Base-by-base conservation (phyloP, 2,888 invertebrate genomes). In the Ochropleura leucogaster region DNA sequence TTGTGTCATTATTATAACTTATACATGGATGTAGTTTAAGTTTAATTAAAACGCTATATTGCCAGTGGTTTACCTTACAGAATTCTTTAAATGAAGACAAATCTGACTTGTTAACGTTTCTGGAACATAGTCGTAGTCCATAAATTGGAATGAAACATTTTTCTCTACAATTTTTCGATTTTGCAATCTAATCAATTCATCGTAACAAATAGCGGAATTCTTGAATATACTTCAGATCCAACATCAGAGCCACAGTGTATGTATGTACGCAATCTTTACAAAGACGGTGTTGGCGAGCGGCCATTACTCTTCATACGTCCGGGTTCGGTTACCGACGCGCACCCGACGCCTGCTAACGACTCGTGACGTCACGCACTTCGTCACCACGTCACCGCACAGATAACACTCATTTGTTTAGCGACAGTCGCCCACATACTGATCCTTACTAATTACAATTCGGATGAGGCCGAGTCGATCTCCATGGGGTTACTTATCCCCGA, bases 221-320 rank as follows among this genome's bases (percentile, higher is more conserved):
- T 49, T 49, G 49, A 16, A 49, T 16, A 6, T 14, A 49, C 49
- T 16, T 14, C 14, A 49, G 14, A 16, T 49, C 16, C 30, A 30
- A 30, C 30, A 30, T 30, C 30, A 30, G 3, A 30, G 30, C 30
- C 3, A 30, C 30, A 30, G 30, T 30, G 30, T 30, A 49, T 14
- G 30, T 42, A 57, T 12, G 30, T 20, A 42, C 30, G 30, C 42
- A 68, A 69, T 59, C 70, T 65, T 63, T 72, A 51, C 64, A 42
- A 67, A 71, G 70, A 20, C 30, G 57, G 40, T 63, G 74, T 47
- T 57, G 67, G 65, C 47, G 67, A 66, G 65, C 47, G 64, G 64
- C 72, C 78, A 84, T 87, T 81, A 82, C 68, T 84, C 81, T 82
- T 86, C 80, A 82, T 87, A 81, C 84, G 77, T 69, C 73, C 49